phyloP scores from a whole-genome alignment of 2,888 invertebrate species.

The Lycocerus yunnanus region DNA sequence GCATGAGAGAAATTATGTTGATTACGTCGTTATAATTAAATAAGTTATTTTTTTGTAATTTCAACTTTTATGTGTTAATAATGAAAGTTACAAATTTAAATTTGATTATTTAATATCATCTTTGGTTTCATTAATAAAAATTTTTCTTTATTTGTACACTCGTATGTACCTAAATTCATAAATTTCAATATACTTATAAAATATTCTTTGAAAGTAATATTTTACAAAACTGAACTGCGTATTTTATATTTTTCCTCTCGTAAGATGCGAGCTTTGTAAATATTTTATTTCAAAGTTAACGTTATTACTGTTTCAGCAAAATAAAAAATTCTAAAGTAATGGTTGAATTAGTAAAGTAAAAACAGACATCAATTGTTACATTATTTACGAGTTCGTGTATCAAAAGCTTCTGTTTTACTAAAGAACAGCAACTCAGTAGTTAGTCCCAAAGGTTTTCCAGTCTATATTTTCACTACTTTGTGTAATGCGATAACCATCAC shows the following conservation, averaged over 20 bases:
- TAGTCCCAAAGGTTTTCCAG: constrained; percentile 17
- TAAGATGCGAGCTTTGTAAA: constrained; percentile 7
- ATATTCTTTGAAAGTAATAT: background rate
- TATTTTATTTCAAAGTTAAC: constrained; percentile 3
- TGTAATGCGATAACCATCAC: constrained; percentile 17
- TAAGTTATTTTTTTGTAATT: too few species aligned
- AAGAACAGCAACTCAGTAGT: constrained; percentile 14
- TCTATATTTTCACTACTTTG: constrained; percentile 22
- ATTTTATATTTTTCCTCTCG: background rate
- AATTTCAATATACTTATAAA: background rate
- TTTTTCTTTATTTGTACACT: background rate
- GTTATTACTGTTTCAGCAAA: background rate
- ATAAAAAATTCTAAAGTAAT: constrained; percentile 12
- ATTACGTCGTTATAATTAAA: too few species aligned
- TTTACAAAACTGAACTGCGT: background rate
- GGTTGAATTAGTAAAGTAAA: constrained; percentile 28
- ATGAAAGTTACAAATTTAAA: background rate
- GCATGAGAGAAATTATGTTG: too few species aligned
- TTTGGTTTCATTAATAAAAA: background rate
- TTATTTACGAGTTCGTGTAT: constrained; percentile 30
- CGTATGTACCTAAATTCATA: background rate
- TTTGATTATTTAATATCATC: background rate
- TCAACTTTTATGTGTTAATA: too few species aligned
- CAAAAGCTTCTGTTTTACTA: constrained; percentile 23
- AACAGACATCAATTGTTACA: constrained; percentile 33